Conservation (phyloP, 30 jellyfish, hydroid and myxozoan species). For the Clytia hemisphaerica region DNA sequence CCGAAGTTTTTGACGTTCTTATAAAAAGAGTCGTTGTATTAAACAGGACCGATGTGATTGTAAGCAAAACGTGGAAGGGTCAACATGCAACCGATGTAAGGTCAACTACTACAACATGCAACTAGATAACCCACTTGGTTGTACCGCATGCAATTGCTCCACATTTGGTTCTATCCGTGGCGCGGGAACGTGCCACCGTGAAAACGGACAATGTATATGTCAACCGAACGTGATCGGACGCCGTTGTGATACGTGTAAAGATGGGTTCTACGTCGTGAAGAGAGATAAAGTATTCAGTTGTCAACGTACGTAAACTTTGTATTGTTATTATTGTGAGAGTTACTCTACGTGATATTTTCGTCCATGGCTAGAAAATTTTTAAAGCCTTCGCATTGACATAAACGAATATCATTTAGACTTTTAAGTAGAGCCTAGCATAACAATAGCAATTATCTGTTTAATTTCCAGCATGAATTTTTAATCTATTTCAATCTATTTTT, state of each 20-base stretch:
- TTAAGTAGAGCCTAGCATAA: no score
- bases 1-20: no score
- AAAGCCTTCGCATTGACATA: no score
- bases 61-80: slow-evolving; percentile 55
- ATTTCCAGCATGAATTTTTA: no score
- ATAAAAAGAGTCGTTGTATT: no score
- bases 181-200: slow-evolving; percentile 37
- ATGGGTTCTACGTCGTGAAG: slow-evolving; percentile 48
- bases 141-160: slow-evolving; percentile 59
- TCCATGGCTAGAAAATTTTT: no score
- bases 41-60: slow-evolving; percentile 73
- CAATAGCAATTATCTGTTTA: no score
- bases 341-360: no score
- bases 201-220: slow-evolving; percentile 61
- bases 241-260: slow-evolving; percentile 62
- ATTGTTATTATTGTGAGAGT: neutral
- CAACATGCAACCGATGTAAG: slow-evolving; percentile 55
- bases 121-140: slow-evolving; percentile 56
- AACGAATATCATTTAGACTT: no score
- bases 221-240: slow-evolving; percentile 43
- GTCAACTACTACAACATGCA: slow-evolving; percentile 29
- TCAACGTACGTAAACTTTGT: slow-evolving; percentile 28
- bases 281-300: slow-evolving; percentile 47
- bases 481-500: no score
- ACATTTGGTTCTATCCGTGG: slow-evolving; percentile 59